Percentiles rank a stretch among this genome's conserved stretches.
These are phyloP conservation scores for Catotricha subobsoleta DNA, from an alignment of 2,888 invertebrate genomes.

Conservation along the genomic window DNA sequence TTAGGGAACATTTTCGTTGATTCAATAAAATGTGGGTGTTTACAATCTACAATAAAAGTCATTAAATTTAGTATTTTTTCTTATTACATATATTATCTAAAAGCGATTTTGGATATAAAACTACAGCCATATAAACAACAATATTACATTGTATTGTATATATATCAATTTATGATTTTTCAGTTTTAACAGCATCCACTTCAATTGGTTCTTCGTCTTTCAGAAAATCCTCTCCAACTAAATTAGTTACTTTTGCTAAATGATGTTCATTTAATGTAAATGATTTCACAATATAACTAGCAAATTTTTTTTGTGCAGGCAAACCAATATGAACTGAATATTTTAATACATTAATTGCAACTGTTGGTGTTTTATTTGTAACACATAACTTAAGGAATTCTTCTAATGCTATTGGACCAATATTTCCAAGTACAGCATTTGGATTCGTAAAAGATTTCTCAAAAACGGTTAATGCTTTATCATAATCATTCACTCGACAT, in stretches of 20 bases:
- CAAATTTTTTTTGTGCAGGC: constrained; percentile 29
- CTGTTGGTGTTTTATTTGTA: constrained; percentile 30
- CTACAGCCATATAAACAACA: no score
- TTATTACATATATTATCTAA: no score
- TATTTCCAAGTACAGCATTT: constrained; percentile 37
- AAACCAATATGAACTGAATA: constrained; percentile 40
- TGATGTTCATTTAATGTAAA: constrained; percentile 33
- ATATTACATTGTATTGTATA: no score
- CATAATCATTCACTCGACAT: constrained; percentile 32
- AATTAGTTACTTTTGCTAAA: constrained; percentile 29
- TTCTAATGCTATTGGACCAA: constrained; percentile 30
- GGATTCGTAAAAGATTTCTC: constrained; percentile 33
- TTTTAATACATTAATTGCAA: constrained; percentile 36
- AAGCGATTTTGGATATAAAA: no score
- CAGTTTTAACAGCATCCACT: neutral
- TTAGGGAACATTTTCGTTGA: no score
- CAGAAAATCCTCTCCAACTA: constrained; percentile 29
- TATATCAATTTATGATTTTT: no score
- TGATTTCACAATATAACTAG: constrained; percentile 22
- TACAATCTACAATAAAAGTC: no score
- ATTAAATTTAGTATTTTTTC: no score
- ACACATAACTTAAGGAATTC: constrained; percentile 39
- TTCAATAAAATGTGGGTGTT: no score
- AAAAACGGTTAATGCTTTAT: constrained; percentile 34
- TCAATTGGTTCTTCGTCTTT: neutral